Evolutionary conservation across 2,888 invertebrate species (phyloP).

Genomic region (Tenthredo scrophulariae): DNA sequence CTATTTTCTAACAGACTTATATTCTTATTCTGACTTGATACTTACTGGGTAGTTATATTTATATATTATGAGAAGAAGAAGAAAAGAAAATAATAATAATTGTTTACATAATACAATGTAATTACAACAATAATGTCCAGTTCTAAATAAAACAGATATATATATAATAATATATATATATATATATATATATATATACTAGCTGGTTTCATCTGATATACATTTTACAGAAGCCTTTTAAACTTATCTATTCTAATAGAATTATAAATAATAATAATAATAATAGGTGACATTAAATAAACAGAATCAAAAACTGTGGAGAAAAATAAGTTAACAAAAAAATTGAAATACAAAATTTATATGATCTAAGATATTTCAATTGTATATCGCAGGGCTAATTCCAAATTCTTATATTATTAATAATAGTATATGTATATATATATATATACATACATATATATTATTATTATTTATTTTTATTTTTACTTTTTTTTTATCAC

Average conservation of each 20-base stretch:
- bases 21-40: not conserved
- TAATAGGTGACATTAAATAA: not conserved
- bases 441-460: constrained; percentile 33
- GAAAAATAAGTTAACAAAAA: not conserved
- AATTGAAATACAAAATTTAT: not conserved
- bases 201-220: not conserved
- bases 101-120: too few relatives aligned
- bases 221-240: not conserved
- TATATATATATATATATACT: too few relatives aligned
- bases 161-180: too few relatives aligned
- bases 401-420: constrained; percentile 42
- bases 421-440: constrained; percentile 55
- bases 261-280: not conserved
- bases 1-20: not conserved
- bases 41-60: not conserved
- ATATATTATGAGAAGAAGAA: not conserved
- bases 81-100: too few relatives aligned
- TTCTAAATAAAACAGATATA: too few relatives aligned
- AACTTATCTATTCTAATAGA: not conserved
- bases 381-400: not conserved
- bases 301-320: not conserved
- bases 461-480: constrained; percentile 14
- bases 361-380: not conserved
- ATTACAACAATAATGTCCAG: too few relatives aligned
- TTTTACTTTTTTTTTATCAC: constrained; percentile 22